Conservation (phyloP, 1,140 invertebrate species). For the Aporrectodea caliginosa region DNA sequence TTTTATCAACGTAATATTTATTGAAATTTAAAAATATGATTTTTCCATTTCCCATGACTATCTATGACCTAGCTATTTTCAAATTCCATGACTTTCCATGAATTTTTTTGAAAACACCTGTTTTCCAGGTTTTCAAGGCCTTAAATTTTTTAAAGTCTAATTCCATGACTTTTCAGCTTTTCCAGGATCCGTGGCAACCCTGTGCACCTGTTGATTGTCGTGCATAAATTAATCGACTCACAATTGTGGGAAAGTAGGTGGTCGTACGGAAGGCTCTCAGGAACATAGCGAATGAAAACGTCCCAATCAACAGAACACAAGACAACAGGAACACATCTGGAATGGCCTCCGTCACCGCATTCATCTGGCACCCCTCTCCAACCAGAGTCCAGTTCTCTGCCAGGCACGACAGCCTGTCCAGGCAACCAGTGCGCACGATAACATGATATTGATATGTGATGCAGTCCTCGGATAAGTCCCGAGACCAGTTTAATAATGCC, state of each 20-base stretch:
- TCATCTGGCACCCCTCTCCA: constrained; percentile 34
- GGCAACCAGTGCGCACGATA: constrained; percentile 37
- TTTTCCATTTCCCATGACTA: too few species aligned
- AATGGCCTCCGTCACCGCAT: constrained; percentile 25
- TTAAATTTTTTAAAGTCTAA: too few species aligned
- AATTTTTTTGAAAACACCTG: too few species aligned
- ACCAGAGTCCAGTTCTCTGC: constrained; percentile 20
- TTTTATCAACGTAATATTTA: too few species aligned
- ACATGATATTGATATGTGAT: constrained; percentile 28
- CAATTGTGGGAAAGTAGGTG: constrained; percentile 26
- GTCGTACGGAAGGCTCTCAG: constrained; percentile 35
- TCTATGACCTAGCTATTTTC: too few species aligned
- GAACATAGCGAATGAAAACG: constrained; percentile 47
- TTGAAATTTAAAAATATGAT: too few species aligned
- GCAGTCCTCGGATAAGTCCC: constrained; percentile 1
- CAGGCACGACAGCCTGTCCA: constrained; percentile 36
- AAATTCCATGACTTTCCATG: too few species aligned
- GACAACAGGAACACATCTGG: constrained; percentile 52
- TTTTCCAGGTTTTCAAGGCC: too few species aligned
- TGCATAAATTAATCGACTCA: constrained; percentile 17
- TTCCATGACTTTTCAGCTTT: too few species aligned
- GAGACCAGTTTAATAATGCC: constrained; percentile 8
- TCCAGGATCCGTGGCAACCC: too few species aligned
- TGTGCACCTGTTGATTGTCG: too few species aligned
- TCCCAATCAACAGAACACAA: constrained; percentile 48